A percentile compares a stretch with the other conserved stretches of the same genome.
phyloP scores from a whole-genome alignment of 2,888 invertebrate genomes.

The Tuta absoluta region DNA sequence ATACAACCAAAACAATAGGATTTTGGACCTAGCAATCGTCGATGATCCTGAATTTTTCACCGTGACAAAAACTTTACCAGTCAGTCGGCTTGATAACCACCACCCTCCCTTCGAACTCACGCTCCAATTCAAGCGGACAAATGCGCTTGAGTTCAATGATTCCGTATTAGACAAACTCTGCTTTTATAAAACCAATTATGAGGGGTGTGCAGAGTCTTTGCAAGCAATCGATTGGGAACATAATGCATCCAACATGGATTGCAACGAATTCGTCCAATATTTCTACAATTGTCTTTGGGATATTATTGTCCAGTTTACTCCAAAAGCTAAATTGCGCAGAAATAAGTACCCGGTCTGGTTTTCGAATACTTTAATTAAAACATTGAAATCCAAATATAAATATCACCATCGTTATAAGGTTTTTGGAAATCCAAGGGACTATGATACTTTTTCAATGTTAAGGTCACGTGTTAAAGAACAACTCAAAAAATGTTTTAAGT shows the following conservation, averaged over 20 bases:
- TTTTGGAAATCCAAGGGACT: background rate
- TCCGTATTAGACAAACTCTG: background rate
- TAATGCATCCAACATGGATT: background rate
- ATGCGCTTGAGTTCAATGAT: background rate
- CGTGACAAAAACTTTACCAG: background rate
- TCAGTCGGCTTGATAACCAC: background rate
- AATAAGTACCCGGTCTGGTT: background rate
- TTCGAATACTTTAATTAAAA: background rate
- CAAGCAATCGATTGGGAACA: background rate
- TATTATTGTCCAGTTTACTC: background rate
- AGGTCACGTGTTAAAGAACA: background rate
- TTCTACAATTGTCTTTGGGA: background rate
- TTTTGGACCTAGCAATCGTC: background rate
- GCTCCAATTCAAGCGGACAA: background rate
- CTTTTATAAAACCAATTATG: background rate
- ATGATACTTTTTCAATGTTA: background rate
- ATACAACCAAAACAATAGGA: background rate
- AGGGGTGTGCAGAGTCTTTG: background rate
- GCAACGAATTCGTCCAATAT: background rate
- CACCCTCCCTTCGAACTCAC: background rate
- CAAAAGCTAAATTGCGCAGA: background rate
- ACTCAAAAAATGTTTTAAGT: background rate
- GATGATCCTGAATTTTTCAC: background rate
- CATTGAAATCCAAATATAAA: background rate
- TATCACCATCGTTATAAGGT: background rate